These are phyloP conservation scores for Phalacrocorax aristotelis DNA, from an alignment of 2,113 vertebrate genomes.

Conservation along the genomic window DNA sequence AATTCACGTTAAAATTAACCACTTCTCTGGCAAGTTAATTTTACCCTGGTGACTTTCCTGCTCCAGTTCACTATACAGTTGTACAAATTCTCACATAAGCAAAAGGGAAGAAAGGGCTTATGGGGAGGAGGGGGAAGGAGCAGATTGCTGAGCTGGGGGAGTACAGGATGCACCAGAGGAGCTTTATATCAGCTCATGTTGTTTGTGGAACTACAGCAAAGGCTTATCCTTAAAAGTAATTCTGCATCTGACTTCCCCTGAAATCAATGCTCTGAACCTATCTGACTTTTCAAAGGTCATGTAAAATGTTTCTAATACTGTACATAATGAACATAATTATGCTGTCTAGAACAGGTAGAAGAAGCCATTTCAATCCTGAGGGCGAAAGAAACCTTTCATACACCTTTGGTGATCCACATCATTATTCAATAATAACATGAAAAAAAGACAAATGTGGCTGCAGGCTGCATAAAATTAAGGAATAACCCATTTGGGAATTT, in stretches of 20 bases:
- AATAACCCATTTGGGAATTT: not conserved
- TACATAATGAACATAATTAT: not conserved
- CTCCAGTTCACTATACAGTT: not conserved
- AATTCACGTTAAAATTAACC: constrained; percentile 7
- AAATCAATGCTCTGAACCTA: not conserved
- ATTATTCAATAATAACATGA: not conserved
- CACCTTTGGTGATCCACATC: not conserved
- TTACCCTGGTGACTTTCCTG: not conserved
- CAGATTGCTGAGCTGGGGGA: not conserved
- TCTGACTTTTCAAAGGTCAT: not conserved
- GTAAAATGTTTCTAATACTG: not conserved
- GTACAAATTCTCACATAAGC: not conserved
- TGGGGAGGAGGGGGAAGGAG: not conserved
- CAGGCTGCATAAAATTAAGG: not conserved
- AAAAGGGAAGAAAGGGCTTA: not conserved
- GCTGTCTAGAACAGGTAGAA: not conserved
- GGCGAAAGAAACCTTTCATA: not conserved
- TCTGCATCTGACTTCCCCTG: not conserved
- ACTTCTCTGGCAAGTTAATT: not conserved
- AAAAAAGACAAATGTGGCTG: not conserved
- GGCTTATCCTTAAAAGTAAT: not conserved
- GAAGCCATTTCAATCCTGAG: not conserved
- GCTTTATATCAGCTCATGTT: not conserved
- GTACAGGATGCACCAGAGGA: not conserved
- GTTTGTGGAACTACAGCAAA: not conserved